A percentile compares a stretch with the other conserved stretches of the same genome.
These are phyloP conservation scores for Passerina amoena DNA, from an alignment of 2,113 vertebrate species.

Conservation along the genomic window DNA sequence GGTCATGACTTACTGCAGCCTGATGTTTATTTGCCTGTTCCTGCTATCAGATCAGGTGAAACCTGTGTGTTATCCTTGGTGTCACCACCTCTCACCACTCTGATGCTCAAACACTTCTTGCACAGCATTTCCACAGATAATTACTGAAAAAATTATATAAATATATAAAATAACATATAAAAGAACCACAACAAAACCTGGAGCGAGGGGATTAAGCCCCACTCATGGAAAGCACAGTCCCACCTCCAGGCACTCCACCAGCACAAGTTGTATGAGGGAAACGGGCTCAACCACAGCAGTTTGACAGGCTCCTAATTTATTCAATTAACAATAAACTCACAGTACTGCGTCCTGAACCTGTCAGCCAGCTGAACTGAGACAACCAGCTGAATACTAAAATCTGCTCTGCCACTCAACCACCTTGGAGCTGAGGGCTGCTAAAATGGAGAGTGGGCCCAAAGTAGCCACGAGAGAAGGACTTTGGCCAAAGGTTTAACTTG, in stretches of 20 bases:
- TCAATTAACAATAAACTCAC: constrained; percentile 1
- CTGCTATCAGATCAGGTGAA: not conserved
- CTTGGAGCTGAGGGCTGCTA: not conserved
- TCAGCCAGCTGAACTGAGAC: constrained; percentile 8
- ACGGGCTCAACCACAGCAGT: not conserved
- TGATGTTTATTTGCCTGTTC: not conserved
- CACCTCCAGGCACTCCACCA: not conserved
- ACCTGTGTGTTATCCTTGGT: not conserved
- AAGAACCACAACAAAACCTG: not conserved
- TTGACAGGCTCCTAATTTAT: constrained; percentile 11
- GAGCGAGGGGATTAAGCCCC: not conserved
- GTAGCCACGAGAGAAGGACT: not conserved
- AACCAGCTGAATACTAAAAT: not conserved
- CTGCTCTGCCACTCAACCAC: not conserved
- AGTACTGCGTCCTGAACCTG: not conserved
- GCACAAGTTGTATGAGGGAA: not conserved
- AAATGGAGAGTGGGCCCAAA: not conserved
- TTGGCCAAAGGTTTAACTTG: not conserved
- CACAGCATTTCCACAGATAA: not conserved
- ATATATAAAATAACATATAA: not conserved
- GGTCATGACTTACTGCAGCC: not conserved
- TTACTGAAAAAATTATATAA: not conserved
- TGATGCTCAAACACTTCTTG: not conserved
- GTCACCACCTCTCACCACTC: not conserved
- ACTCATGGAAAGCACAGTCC: not conserved